These are phyloP conservation scores for Garra rufa DNA, from an alignment of 2,113 vertebrate species.

Conservation along the genomic window DNA sequence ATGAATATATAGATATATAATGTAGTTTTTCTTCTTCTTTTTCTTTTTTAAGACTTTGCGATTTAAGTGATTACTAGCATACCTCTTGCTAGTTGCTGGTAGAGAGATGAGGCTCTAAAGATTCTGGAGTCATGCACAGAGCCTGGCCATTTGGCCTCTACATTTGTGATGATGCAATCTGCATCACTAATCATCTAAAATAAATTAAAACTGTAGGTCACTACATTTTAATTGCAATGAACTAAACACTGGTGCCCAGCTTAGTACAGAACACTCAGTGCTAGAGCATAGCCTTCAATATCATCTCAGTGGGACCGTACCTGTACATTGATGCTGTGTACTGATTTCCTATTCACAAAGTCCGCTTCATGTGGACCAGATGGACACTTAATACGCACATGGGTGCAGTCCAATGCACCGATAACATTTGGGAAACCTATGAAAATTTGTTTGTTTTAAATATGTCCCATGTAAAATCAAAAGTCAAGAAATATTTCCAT, in stretches of 20 bases:
- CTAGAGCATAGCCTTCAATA: neutral
- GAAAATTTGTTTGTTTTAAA: neutral
- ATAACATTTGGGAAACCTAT: slow-evolving; percentile 11
- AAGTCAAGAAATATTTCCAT: neutral
- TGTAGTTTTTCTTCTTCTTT: too few species aligned
- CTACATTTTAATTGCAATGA: neutral
- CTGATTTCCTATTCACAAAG: neutral
- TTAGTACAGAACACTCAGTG: neutral
- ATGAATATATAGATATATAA: too few species aligned
- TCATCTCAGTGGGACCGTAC: neutral
- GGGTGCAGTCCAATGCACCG: neutral
- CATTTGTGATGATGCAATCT: slow-evolving; percentile 3
- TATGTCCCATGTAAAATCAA: neutral
- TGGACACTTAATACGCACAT: neutral
- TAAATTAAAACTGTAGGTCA: neutral
- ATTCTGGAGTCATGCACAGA: too few species aligned
- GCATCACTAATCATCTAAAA: slow-evolving; percentile 4
- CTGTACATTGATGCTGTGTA: slow-evolving; percentile 11
- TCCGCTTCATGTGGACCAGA: slow-evolving; percentile 9
- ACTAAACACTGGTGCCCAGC: neutral
- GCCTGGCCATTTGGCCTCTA: too few species aligned
- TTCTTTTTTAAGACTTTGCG: neutral
- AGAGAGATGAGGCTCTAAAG: too few species aligned
- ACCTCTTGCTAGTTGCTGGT: too few species aligned
- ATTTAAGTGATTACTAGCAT: too few species aligned